A percentile compares a stretch with the other conserved stretches of the same genome.
These are phyloP conservation scores for Lemur catta DNA, from an alignment of 2,797 vertebrate species.

Conservation along the genomic window DNA sequence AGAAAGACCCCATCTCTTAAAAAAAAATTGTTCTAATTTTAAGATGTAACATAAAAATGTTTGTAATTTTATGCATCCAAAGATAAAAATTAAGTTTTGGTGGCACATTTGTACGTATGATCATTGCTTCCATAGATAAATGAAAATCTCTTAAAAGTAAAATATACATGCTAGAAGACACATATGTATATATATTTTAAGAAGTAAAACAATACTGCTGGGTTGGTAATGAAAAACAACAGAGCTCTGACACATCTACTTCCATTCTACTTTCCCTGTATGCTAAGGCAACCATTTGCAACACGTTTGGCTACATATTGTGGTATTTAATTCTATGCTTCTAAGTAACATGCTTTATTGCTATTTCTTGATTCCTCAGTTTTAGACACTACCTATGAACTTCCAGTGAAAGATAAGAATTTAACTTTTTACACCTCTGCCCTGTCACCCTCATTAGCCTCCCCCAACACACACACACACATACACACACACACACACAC, in stretches of 20 bases:
- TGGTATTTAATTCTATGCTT: conserved; percentile 2
- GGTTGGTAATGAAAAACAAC: neutral
- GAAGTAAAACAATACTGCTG: neutral
- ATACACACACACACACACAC: too few species aligned
- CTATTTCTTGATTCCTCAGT: neutral
- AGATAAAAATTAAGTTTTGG: neutral
- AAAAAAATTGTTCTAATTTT: neutral
- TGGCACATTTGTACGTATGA: neutral
- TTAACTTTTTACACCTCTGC: neutral
- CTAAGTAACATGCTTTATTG: neutral
- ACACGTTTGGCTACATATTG: neutral
- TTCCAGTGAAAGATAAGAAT: neutral
- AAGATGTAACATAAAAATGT: neutral
- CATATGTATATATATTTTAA: neutral
- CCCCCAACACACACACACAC: neutral
- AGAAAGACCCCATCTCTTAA: too few species aligned
- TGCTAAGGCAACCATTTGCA: neutral
- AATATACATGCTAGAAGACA: neutral
- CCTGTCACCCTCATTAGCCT: neutral
- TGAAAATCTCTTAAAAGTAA: neutral
- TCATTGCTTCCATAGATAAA: neutral
- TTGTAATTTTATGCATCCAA: neutral
- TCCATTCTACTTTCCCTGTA: neutral
- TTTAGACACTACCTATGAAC: neutral
- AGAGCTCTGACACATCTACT: neutral